phyloP scores from a whole-genome alignment of 2,888 invertebrate genomes.

The Linnaemya tessellans region DNA sequence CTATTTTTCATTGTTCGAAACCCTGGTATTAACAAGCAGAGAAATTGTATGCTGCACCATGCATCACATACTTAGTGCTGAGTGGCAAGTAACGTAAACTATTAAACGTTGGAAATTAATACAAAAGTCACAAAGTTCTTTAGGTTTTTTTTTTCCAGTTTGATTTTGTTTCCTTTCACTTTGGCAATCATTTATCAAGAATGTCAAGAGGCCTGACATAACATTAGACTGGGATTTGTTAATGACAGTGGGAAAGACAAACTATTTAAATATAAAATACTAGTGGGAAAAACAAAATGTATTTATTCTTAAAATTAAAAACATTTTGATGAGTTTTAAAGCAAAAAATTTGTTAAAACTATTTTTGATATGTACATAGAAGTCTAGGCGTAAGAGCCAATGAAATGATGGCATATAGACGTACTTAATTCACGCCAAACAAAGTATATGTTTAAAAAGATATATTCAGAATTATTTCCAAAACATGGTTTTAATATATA shows the following conservation, averaged over 20 bases:
- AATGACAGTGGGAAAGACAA: conserved; percentile 30
- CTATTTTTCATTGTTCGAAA: conserved; percentile 60
- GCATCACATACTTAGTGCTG: conserved; percentile 17
- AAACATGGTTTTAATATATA: no score
- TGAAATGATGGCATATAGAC: no score
- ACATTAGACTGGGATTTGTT: conserved; percentile 52
- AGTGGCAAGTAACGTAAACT: conserved; percentile 68
- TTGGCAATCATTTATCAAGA: conserved; percentile 58
- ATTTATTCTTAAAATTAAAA: no score
- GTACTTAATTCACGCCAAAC: no score
- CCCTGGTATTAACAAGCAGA: conserved; percentile 4
- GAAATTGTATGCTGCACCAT: conserved; percentile 35
- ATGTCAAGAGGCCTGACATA: conserved; percentile 57
- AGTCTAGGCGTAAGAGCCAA: no score
- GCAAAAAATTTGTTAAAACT: no score
- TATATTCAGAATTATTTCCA: no score
- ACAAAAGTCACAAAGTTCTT: conserved; percentile 69
- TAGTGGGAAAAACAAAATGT: no score
- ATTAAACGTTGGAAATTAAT: conserved; percentile 68
- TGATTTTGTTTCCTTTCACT: conserved; percentile 63
- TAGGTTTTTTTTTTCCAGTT: background rate
- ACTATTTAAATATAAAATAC: background rate
- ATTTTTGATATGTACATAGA: no score
- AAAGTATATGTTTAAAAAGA: no score
- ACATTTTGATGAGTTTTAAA: no score